Conservation (phyloP, 2,113 vertebrate genomes). For the Uria lomvia region DNA sequence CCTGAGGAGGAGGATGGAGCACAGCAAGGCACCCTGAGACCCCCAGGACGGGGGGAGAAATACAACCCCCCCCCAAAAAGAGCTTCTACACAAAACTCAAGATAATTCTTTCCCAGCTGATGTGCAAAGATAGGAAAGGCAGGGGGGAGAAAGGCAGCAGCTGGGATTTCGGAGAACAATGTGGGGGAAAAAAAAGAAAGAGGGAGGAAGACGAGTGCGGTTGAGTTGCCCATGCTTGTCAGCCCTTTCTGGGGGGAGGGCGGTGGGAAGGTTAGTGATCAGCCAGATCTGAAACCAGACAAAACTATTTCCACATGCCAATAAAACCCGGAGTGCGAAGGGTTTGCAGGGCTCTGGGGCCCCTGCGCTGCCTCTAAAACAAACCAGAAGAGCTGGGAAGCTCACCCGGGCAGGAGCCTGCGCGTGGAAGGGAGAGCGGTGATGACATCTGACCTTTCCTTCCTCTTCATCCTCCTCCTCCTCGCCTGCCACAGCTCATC, state of each 20-base stretch:
- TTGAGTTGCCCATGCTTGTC: neutral
- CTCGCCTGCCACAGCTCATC: neutral
- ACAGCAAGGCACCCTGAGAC: neutral
- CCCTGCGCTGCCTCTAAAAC: neutral
- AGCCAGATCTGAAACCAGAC: slow-evolving; percentile 44
- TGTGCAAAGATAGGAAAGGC: neutral
- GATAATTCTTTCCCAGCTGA: neutral
- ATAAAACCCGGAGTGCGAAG: neutral
- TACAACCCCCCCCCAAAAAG: neutral
- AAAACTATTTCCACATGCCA: slow-evolving; percentile 43
- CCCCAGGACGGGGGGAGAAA: too few relatives aligned
- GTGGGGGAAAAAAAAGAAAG: neutral
- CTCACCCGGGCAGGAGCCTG: neutral
- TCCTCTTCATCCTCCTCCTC: neutral
- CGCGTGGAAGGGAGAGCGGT: rapidly evolving
- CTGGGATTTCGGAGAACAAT: neutral
- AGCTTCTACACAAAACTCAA: neutral
- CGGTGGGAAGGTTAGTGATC: neutral
- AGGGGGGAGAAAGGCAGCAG: neutral
- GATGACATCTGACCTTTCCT: neutral
- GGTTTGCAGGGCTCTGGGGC: neutral
- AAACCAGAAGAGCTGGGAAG: slow-evolving; percentile 16
- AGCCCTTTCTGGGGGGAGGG: neutral
- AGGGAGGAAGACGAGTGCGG: neutral
- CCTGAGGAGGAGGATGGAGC: neutral